Evolutionary conservation across 2,888 invertebrate genomes (phyloP).

Genomic region (Phlogophora meticulosa): DNA sequence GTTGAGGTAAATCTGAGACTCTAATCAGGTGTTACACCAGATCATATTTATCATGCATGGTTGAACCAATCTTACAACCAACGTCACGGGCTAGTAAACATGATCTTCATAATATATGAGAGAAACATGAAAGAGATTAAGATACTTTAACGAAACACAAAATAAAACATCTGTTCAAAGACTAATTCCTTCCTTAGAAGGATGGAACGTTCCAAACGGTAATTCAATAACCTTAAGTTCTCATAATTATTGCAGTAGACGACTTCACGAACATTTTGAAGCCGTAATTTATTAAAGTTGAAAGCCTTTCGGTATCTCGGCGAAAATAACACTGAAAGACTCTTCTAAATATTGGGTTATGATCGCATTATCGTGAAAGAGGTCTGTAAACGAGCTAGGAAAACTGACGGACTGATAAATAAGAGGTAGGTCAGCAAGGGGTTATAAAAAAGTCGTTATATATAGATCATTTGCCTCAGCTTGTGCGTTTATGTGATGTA

Average conservation of each 20-base stretch:
- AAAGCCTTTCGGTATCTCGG: slow-evolving; percentile 62
- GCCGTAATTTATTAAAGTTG: slow-evolving; percentile 62
- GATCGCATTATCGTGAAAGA: slow-evolving; percentile 64
- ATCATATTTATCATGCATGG: not conserved
- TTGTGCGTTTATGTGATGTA: slow-evolving; percentile 36
- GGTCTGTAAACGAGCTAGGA: slow-evolving; percentile 59
- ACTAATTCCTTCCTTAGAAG: slow-evolving; percentile 31
- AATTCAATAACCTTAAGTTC: slow-evolving; percentile 60
- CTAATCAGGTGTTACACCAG: not conserved
- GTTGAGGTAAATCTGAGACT: not conserved
- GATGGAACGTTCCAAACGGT: slow-evolving; percentile 52
- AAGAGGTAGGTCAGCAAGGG: slow-evolving; percentile 40
- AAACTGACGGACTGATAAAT: slow-evolving; percentile 60
- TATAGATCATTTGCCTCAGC: slow-evolving; percentile 41
- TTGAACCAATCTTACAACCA: slow-evolving; percentile 8
- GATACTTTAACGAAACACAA: slow-evolving; percentile 21
- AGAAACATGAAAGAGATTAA: slow-evolving; percentile 15
- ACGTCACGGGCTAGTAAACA: not conserved
- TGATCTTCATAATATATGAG: not conserved
- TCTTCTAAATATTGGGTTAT: slow-evolving; percentile 66
- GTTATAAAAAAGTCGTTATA: slow-evolving; percentile 49
- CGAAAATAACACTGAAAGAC: slow-evolving; percentile 59
- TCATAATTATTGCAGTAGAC: slow-evolving; percentile 62
- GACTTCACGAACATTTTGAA: slow-evolving; percentile 58
- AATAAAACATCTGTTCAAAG: slow-evolving; percentile 24